Percentiles rank a stretch among this genome's conserved stretches.
Evolutionary conservation across 2,113 vertebrate genomes (phyloP).

Genomic region (Colossoma macropomum): DNA sequence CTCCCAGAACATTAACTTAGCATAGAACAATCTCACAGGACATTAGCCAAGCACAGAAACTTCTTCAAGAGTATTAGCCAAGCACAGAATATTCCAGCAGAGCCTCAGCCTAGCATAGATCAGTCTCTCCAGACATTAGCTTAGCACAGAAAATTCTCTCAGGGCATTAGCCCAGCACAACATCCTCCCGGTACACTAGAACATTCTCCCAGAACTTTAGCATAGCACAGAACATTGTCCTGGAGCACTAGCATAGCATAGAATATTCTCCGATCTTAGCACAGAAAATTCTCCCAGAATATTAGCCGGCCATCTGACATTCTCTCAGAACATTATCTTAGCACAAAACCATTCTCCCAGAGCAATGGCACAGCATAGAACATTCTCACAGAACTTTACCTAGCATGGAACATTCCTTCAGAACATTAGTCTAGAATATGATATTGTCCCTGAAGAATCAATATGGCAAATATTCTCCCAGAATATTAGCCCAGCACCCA

Average conservation of each 20-base stretch:
- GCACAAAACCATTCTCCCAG: background rate
- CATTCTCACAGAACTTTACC: background rate
- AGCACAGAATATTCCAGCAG: background rate
- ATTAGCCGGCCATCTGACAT: background rate
- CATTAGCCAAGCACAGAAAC: background rate
- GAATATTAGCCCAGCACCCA: too few relatives aligned
- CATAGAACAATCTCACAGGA: too few relatives aligned
- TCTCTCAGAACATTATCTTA: background rate
- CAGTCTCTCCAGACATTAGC: background rate
- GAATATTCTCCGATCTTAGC: too few relatives aligned
- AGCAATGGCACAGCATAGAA: background rate
- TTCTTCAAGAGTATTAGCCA: constrained; percentile 8
- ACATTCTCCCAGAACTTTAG: background rate
- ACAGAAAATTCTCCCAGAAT: too few relatives aligned
- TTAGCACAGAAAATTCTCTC: background rate
- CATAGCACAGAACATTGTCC: too few relatives aligned
- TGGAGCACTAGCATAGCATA: too few relatives aligned
- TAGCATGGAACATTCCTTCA: too few relatives aligned
- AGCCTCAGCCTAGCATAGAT: constrained; percentile 12
- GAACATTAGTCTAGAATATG: too few relatives aligned
- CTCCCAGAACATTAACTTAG: too few relatives aligned
- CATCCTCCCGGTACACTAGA: background rate
- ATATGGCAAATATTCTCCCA: too few relatives aligned
- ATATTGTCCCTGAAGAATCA: too few relatives aligned
- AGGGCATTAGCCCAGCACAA: background rate